Base-by-base conservation (phyloP, 1,140 invertebrate species). In the Lucilia cuprina region DNA sequence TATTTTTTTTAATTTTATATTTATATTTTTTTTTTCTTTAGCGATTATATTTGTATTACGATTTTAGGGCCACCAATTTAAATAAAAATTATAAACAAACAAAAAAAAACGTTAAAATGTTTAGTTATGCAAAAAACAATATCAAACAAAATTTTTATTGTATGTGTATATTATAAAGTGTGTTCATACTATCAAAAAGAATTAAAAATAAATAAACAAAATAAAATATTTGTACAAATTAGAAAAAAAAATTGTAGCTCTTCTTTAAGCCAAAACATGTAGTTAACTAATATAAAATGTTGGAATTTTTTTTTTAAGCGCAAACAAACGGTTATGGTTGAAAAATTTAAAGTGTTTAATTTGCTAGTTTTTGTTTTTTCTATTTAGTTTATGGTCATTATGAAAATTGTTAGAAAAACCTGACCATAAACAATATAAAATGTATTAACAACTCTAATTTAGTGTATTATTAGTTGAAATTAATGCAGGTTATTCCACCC, bases 101-200 rank as follows among this genome's bases (percentile, higher is more conserved):
- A 41, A 41, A 41, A 41, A 41, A 41, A 8, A 41, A 41, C 41
- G 41, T 41, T 41, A 41, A 41, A 41, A 41, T 41, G 41, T 55
- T 55, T 55, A 55, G 12, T 55, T 55, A 55, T 55, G 50, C 50
- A 55, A 55, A 55, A 17, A 41, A 41, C 5, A 14, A 17, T 55
- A 17, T 55, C 35, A 41, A 41, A 30, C 34, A 14, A 35, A 80
- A 17, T 49, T 19, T 49, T 21, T 41, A 49, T 14, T 82, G 17
- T 82, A 55, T 82, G 47, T 82, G 47, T 82, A 55, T 55, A 82
- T 60, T 82, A 60, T 82, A 82, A 82, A 82, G 47, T 82, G 80
- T 82, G 80, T 82, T 82, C 80, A 60, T 60, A 82, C 21, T 41
- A 55, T 60, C 30, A 82, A 14, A 55, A 55, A 41, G 10, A 7